These are phyloP conservation scores for Acanthacorydalis orientalis DNA, from an alignment of 2,888 invertebrate species.

Conservation along the genomic window DNA sequence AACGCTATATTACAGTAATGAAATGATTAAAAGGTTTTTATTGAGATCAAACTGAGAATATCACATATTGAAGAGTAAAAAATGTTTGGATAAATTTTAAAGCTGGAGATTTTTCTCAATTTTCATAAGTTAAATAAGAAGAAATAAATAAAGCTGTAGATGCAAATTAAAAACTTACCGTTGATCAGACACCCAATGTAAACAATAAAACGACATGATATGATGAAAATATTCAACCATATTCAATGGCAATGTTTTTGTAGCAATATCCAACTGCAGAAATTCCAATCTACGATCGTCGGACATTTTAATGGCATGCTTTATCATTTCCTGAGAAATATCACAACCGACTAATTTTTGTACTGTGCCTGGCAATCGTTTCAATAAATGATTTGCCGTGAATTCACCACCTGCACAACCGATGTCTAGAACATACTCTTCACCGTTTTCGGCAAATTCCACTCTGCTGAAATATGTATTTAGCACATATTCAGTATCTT, in stretches of 20 bases:
- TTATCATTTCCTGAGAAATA: slow-evolving; percentile 52
- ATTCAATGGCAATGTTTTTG: slow-evolving; percentile 29
- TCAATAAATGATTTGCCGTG: slow-evolving; percentile 42
- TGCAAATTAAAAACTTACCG: slow-evolving; percentile 30
- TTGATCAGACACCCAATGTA: slow-evolving; percentile 65
- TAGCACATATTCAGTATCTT: slow-evolving; percentile 44
- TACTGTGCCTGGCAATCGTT: slow-evolving; percentile 37
- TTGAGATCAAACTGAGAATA: no score
- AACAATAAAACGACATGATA: slow-evolving; percentile 58
- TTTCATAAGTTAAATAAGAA: slow-evolving; percentile 1
- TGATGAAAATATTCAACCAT: slow-evolving; percentile 41
- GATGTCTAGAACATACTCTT: slow-evolving; percentile 43
- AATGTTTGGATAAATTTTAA: no score
- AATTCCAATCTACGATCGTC: slow-evolving; percentile 29
- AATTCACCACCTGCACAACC: slow-evolving; percentile 63
- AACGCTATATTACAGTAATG: no score
- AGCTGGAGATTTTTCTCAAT: no score
- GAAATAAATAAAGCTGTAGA: background rate
- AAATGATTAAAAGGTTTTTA: no score
- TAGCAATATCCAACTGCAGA: slow-evolving; percentile 38
- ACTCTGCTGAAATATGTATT: slow-evolving; percentile 42
- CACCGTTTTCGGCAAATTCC: slow-evolving; percentile 33
- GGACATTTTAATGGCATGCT: slow-evolving; percentile 40
- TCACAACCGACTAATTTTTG: slow-evolving; percentile 44
- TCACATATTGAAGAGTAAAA: no score